Evolutionary conservation across 1,140 invertebrate species (phyloP), one percentile per base, ranked within the genome.

Genomic region (Anastrepha obliqua): DNA sequence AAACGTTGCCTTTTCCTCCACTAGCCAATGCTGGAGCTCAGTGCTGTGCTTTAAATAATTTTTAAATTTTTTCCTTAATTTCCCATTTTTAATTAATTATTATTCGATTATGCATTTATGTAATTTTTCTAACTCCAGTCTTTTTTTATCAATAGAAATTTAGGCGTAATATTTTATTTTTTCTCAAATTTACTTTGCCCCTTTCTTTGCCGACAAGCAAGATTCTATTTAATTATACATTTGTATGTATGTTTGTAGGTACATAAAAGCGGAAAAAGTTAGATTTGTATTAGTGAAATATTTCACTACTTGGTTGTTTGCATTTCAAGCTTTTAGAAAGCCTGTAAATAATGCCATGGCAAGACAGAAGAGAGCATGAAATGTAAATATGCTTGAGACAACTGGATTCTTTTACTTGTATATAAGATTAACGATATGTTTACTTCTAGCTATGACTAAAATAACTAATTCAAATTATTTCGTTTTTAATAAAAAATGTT

Each of bases 121-220:
- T 81, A 81, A 55, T 81, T 55, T 81, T 55, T 81, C 74, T 55
- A 81, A 55, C 44, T 55, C 74, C 74, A 81, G 74, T 81, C 74
- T 88, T 85, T 88, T 60, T 87, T 62, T n/a, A 59, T 88, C 51
- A 86, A 86, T 85, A 88, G 47, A 86, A 88, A 86, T 86, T 17
- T 64, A 85, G 11, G 44, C 60, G 6, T 65, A 64, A 39, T 78
- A 4, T 51, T 81, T 55, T 81, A n/a, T 55, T 87, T 87, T 81
- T n/a, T 81, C 81, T 42, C 42, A 11, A 29, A 64, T 47, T 81
- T 85, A 3, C 3, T 87, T 87, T 87, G 51, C 74, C 47, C 13
- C 42, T 29, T 55, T 20, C 9, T 81, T 55, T 20, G 39, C 42
- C 5, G 29, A 29, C 29, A 29, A 55, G 47, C 74, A 81, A 74